Conservation (phyloP, 35 echinoderm and acorn worm species). For the Lytechinus pictus region DNA sequence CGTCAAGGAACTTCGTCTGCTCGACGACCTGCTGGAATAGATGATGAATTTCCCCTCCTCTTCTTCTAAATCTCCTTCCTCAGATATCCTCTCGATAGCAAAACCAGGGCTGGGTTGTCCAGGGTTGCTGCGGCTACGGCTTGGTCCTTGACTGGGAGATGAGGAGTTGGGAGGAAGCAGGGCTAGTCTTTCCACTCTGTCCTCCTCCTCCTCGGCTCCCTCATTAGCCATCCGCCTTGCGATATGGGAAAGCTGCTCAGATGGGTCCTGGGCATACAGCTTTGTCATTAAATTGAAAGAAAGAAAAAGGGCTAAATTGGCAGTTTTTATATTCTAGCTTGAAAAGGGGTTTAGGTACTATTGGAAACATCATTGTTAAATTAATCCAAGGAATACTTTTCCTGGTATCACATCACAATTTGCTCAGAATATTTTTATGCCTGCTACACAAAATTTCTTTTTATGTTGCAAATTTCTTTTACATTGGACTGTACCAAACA, state of each 20-base stretch:
- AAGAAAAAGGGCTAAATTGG: not conserved
- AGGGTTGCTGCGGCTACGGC: not conserved
- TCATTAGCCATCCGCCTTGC: not conserved
- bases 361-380: too few species aligned
- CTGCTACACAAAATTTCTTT: too few species aligned
- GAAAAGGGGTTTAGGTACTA: too few species aligned
- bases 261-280: not conserved
- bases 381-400: too few species aligned
- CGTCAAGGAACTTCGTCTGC: slow-evolving; percentile 40
- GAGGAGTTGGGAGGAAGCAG: not conserved
- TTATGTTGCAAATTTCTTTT: too few species aligned
- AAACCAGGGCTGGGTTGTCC: not conserved
- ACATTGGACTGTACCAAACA: too few species aligned
- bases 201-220: not conserved
- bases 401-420: too few species aligned
- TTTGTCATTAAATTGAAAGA: not conserved
- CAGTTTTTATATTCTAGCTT: too few species aligned
- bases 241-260: not conserved
- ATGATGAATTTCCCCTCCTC: not conserved
- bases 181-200: not conserved
- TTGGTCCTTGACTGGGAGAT: not conserved
- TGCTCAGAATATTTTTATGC: too few species aligned
- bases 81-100: slow-evolving; percentile 32
- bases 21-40: slow-evolving; percentile 34
- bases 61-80: not conserved